Evolutionary conservation across 2,797 vertebrate genomes (phyloP), one percentile per base, ranked within the genome.

Genomic region (Xenentodon cancila): DNA sequence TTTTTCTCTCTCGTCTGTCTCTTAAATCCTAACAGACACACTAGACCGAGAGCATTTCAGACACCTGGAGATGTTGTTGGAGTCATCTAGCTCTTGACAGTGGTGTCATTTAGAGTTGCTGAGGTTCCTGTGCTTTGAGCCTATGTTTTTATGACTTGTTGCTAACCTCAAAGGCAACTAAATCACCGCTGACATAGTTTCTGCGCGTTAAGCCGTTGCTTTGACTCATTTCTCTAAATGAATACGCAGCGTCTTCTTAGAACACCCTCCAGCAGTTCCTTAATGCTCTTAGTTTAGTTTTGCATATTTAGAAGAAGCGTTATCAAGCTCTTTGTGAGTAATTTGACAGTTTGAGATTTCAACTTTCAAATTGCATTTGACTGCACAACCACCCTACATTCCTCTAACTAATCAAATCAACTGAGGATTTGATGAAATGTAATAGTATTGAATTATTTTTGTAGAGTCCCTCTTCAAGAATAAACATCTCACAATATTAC

Each of bases 141-240:
- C 42, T 53, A 48, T 13, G 21, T 37, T 40, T 49, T 65, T 84
- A 84, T 84, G 78, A 87, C 55, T 79, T 44, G 69, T 16, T n/a
- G 3, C 52, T 74, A 85, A 89, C 82, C 84, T 85, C 87, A 84
- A 80, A 82, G 57, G 59, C 69, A 56, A 53, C 79, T 73, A 47
- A 55, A 40, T 64, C 60, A 80, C 79, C 80, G 55, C 42, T 86
- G 83, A 82, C 81, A 81, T 61, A 47, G 62, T 77, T 79, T 79
- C 40, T 30, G 57, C 71, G 60, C 64, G 50, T 71, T 53, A 68
- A 87, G 76, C 81, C 81, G 82, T 88, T 90, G 71, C 79, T 73
- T 78, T 84, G 78, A 86, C 82, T 88, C 77, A 89, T 87, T 79
- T 81, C 84, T 85, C 56, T 75, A 75, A 80, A 87, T 40, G 37